phyloP scores from a whole-genome alignment of 2,797 vertebrate genomes.

The Champsocephalus esox region DNA sequence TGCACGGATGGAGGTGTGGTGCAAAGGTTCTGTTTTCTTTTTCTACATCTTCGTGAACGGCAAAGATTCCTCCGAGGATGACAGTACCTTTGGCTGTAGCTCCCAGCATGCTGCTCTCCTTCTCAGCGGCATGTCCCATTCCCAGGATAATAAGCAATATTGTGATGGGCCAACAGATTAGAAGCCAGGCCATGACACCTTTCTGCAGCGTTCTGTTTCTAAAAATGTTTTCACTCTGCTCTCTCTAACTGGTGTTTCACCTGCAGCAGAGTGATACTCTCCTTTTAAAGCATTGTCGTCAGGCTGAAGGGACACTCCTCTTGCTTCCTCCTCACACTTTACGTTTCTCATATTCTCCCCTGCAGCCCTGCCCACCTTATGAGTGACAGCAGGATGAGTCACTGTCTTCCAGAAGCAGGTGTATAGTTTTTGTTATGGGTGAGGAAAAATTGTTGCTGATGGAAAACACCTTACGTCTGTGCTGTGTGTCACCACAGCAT shows the following conservation, averaged over 20 bases:
- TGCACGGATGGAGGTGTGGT: constrained; percentile 80
- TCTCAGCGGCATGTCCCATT: constrained; percentile 5
- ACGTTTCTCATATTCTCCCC: constrained; percentile 45
- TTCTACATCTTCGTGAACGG: constrained; percentile 83
- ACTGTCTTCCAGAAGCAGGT: constrained; percentile 1
- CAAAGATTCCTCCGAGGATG: constrained; percentile 89
- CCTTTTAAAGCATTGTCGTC: constrained; percentile 30
- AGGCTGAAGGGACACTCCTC: constrained; percentile 14
- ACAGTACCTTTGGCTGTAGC: constrained; percentile 84
- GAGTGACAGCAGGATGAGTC: constrained; percentile 34
- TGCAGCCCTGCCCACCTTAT: constrained; percentile 51
- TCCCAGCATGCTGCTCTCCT: constrained; percentile 32
- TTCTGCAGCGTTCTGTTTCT: not conserved
- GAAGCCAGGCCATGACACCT: constrained; percentile 22
- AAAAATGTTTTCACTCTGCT: not conserved
- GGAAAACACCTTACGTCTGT: not conserved
- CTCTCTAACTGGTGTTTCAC: constrained; percentile 4
- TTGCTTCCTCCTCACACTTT: constrained; percentile 33
- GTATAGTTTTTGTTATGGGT: not conserved
- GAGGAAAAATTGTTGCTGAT: not conserved
- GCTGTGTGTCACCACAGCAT: too few species aligned
- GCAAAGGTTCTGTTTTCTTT: constrained; percentile 62
- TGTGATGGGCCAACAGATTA: not conserved
- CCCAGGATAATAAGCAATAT: constrained; percentile 19
- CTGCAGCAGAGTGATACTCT: constrained; percentile 43